Evolutionary conservation across 2,113 vertebrate genomes (phyloP).

Genomic region (Hippolais icterina): DNA sequence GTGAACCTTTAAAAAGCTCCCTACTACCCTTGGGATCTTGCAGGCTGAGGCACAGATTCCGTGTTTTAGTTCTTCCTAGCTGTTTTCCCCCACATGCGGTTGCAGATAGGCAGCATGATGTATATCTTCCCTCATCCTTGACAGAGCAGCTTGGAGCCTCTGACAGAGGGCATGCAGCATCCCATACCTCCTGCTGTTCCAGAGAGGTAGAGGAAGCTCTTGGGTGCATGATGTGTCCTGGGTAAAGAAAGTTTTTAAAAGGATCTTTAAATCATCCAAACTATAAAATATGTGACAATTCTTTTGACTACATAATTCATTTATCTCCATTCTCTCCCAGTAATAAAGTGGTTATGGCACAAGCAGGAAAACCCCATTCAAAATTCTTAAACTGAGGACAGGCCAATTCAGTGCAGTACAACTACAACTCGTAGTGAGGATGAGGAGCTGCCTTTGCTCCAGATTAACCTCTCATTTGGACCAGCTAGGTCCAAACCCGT

Average conservation of each 20-base stretch:
- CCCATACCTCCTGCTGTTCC: not conserved
- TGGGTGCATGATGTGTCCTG: accelerated
- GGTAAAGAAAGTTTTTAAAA: not conserved
- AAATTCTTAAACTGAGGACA: not conserved
- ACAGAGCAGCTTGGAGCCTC: not conserved
- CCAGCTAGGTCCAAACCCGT: not conserved
- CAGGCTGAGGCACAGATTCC: not conserved
- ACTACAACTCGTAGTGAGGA: accelerated
- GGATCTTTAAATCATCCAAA: not conserved
- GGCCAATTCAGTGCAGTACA: not conserved
- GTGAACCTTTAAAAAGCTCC: not conserved
- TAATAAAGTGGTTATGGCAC: not conserved
- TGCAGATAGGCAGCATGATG: not conserved
- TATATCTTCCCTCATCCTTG: not conserved
- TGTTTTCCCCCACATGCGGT: not conserved
- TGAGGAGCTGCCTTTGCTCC: not conserved
- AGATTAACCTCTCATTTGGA: not conserved
- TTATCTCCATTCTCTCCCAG: not conserved
- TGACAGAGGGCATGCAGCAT: not conserved
- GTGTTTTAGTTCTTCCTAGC: not conserved
- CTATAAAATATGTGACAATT: not conserved
- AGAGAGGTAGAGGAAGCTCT: not conserved
- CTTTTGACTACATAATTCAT: not conserved
- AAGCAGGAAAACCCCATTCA: not conserved
- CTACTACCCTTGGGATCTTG: not conserved